Conservation (phyloP, 2,797 vertebrate genomes). For the Coracias cyanogaster region DNA sequence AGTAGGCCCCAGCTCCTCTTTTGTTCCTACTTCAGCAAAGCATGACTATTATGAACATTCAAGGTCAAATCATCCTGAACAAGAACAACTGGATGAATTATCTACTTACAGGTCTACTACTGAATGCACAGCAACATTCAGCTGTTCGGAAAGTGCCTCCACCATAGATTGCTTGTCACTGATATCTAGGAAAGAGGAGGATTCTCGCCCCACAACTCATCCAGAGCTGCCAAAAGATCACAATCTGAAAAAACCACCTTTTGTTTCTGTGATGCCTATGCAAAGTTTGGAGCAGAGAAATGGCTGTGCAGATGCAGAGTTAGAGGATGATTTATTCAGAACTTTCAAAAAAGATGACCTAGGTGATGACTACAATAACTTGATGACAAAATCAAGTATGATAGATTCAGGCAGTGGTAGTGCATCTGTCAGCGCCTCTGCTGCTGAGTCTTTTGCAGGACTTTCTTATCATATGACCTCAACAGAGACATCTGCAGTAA, state of each 20-base stretch:
- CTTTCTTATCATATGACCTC: neutral
- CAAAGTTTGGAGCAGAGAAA: conserved; percentile 45
- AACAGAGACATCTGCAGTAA: neutral
- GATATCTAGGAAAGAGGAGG: conserved; percentile 3
- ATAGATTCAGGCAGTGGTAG: conserved; percentile 14
- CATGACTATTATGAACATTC: conserved; percentile 21
- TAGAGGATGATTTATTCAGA: conserved; percentile 44
- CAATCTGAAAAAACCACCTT: neutral
- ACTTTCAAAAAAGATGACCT: conserved; percentile 49
- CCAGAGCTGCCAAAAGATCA: neutral
- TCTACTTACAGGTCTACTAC: conserved; percentile 11
- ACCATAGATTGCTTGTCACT: neutral
- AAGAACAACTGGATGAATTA: conserved; percentile 57
- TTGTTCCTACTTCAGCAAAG: conserved; percentile 26
- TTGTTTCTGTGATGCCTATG: neutral
- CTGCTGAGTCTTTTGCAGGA: neutral
- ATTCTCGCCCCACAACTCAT: neutral
- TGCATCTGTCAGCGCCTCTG: neutral
- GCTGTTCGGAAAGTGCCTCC: conserved; percentile 29
- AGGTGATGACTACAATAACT: neutral
- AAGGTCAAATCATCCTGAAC: conserved; percentile 55
- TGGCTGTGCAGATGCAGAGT: neutral
- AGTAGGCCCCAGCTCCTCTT: conserved; percentile 9
- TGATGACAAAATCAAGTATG: conserved; percentile 12
- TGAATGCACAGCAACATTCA: conserved; percentile 8